These are phyloP conservation scores for Drosophila neoperkinsi DNA, from an alignment of 2,888 invertebrate genomes.

Conservation along the genomic window DNA sequence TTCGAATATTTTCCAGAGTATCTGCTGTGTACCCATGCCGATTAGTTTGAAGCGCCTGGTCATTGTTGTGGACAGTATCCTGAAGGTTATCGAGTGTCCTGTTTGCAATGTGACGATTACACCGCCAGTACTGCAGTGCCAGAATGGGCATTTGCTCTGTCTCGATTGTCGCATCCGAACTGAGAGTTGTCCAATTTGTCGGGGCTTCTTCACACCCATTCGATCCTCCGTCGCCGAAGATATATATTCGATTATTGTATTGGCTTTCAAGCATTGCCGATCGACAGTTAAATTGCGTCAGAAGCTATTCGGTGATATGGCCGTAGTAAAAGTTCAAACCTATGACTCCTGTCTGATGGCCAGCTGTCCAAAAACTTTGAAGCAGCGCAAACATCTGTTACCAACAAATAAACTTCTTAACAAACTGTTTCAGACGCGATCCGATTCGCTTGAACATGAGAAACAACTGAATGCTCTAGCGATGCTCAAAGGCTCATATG, in stretches of 20 bases:
- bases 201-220: conserved; percentile 86
- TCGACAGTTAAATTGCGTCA: conserved; percentile 85
- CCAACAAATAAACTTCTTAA: conserved; percentile 86
- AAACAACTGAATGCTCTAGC: conserved; percentile 12
- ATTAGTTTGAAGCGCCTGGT: conserved; percentile 86
- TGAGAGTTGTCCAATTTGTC: conserved; percentile 88
- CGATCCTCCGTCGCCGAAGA: conserved; percentile 87
- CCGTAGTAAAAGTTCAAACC: conserved; percentile 44
- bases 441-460: conserved; percentile 86
- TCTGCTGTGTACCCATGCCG: conserved; percentile 87
- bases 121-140: conserved; percentile 88
- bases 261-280: conserved; percentile 85
- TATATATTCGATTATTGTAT: conserved; percentile 86
- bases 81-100: conserved; percentile 88
- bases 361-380: conserved; percentile 13
- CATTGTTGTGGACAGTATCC: conserved; percentile 86
- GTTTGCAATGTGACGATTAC: conserved; percentile 88
- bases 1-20: conserved; percentile 67
- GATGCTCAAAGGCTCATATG: conserved; percentile 82
- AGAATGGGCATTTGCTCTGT: conserved; percentile 89
- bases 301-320: conserved; percentile 85
- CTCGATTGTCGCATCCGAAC: conserved; percentile 87
- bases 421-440: conserved; percentile 85
- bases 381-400: conserved; percentile 59
- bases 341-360: conserved; percentile 9